Evolutionary conservation across 2,888 invertebrate species (phyloP), one percentile per base, ranked within the genome.

Genomic region (Tubulanus polymorphus): DNA sequence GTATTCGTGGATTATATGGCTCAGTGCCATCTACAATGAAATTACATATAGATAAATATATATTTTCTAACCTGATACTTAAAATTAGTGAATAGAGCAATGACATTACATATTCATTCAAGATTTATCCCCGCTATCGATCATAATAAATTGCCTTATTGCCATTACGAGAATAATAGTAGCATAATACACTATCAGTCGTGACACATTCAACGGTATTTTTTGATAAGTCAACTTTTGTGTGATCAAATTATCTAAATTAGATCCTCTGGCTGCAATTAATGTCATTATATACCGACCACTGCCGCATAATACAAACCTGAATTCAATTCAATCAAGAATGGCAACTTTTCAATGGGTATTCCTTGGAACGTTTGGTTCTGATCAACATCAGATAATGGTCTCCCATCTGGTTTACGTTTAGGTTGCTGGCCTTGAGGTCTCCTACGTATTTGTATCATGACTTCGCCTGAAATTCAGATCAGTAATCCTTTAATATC

Each of bases 371-470:
- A 54, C 23, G 55, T 58, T n/a, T 68, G 65, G 30, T 62, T 64
- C 12, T 61, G 61, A 23, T 41, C 41, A 18, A 41, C 23, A n/a
- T 41, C 45, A n/a, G n/a, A n/a, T n/a, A n/a, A n/a, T n/a, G n/a
- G n/a, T n/a, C n/a, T n/a, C n/a, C n/a, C n/a, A 27, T 37, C 51
- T 26, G 32, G 55, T 18, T 62, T 59, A n/a, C 71, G 61, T 49
- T 72, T 59, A 53, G 72, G 71, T 35, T 71, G 70, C 48, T 71
- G 71, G 79, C 94, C 94, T 50, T 91, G 89, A 66, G 95, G 92
- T 75, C 93, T 86, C 77, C 93, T 85, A 75, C 93, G 86, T 79
- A 96, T 91, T 82, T 96, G 95, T 81, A 96, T 96, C 90, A 94
- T 95, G 76, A 96, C 90, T 73, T 93, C 93, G 81, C 94, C 94